Evolutionary conservation across 2,797 vertebrate genomes (phyloP), one percentile per base, ranked within the genome.

Genomic region (Enteromius radiatus): DNA sequence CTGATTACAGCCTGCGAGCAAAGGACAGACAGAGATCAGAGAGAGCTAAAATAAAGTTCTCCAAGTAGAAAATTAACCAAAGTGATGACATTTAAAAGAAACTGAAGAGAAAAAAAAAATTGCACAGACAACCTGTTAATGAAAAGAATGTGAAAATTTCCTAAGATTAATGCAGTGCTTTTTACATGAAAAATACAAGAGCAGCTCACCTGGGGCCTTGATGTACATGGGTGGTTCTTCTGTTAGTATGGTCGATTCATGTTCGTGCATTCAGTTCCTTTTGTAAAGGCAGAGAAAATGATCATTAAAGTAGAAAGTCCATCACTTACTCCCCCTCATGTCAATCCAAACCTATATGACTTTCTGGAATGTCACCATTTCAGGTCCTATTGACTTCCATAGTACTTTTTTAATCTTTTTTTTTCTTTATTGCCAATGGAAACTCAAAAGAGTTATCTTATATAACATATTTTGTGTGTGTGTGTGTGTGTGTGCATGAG

Each of bases 81-180:
- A 67, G 36, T 56, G 77, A 49, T 71, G 69, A 81, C 76, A 41
- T 79, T 80, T 82, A 77, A 56, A 79, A 75, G 52, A 75, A 81
- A 43, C 6, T 12, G 4, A 33, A 74, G 63, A 23, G 52, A 49
- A 63, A 52, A 64, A 49, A 63, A 52, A 47, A 49, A 12, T 9
- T 15, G 43, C 52, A 47, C 23, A n/a, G 64, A 71, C 65, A 83
- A 76, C 69, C 76, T 83, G 78, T 68, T 86, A 85, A 82, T 79
- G 71, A 87, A 77, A 14, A 61, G 3, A 65, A 23, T 52, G 45
- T 36, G 26, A 81, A 26, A 43, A 15, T 21, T 21, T 45, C 67
- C 47, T n/a, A 23, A 3, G 45, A 79, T 47, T 3, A 49, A 26
- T 59, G 74, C n/a, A 63, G 21, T 33, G 43, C 64, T 83, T 78